A percentile compares a stretch with the other conserved stretches of the same genome.
These are phyloP conservation scores for Alcedo atthis DNA, from an alignment of 2,797 vertebrate genomes.

Conservation along the genomic window DNA sequence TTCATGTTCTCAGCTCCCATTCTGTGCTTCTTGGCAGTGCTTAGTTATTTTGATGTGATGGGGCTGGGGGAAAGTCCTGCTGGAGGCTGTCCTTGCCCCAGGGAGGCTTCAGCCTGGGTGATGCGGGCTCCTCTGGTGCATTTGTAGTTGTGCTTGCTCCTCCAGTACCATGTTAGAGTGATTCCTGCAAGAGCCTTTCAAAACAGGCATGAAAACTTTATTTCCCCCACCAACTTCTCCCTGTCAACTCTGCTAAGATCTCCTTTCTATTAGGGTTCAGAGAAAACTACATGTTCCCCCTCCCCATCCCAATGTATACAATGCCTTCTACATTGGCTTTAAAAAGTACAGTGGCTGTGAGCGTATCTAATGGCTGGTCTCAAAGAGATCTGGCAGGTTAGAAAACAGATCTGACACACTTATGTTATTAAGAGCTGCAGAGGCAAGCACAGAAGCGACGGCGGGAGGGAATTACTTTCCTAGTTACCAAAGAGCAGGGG, in stretches of 20 bases:
- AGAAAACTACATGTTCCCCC: not conserved
- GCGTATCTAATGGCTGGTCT: not conserved
- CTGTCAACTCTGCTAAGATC: not conserved
- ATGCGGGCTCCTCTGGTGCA: not conserved
- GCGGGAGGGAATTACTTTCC: not conserved
- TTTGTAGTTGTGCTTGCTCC: not conserved
- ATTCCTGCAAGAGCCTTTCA: not conserved
- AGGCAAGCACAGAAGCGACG: not conserved
- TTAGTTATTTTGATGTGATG: not conserved
- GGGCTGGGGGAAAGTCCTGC: not conserved
- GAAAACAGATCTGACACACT: not conserved
- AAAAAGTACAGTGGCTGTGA: not conserved
- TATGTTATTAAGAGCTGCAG: not conserved
- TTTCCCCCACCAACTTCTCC: not conserved
- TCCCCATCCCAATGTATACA: not conserved
- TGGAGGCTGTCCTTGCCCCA: not conserved
- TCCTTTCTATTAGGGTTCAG: not conserved
- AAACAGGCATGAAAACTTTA: not conserved
- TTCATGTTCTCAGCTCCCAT: not conserved
- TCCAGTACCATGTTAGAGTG: not conserved
- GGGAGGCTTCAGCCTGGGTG: not conserved
- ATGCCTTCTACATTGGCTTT: not conserved
- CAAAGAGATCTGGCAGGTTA: not conserved
- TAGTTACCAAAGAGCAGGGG: not conserved
- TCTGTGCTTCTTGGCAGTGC: accelerated